A percentile compares a stretch with the other conserved stretches of the same genome.
phyloP scores from a whole-genome alignment of 2,113 vertebrate species.

The Stictonetta naevosa region DNA sequence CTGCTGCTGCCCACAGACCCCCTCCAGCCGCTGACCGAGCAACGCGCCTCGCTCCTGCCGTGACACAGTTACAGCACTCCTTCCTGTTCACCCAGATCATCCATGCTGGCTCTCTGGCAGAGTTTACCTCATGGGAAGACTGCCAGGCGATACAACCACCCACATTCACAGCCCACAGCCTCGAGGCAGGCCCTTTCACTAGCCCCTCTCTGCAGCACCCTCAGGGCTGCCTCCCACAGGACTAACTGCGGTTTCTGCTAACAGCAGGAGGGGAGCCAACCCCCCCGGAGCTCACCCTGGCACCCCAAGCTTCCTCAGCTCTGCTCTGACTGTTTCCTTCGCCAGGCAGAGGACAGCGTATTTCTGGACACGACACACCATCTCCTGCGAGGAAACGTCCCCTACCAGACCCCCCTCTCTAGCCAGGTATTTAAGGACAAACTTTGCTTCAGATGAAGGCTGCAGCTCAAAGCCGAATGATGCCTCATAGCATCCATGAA shows the following conservation, averaged over 20 bases:
- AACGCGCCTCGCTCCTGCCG: fast-evolving
- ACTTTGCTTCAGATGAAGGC: neutral
- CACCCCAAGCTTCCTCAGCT: neutral
- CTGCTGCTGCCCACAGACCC: fast-evolving
- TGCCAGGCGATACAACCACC: neutral
- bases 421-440: neutral
- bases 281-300: neutral
- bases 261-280: neutral
- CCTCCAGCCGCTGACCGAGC: neutral
- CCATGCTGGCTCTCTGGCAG: fast-evolving
- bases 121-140: neutral
- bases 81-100: fast-evolving
- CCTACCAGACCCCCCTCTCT: fast-evolving
- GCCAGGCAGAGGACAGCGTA: neutral
- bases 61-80: fast-evolving
- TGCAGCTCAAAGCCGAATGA: neutral
- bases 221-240: neutral
- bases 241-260: neutral
- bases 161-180: neutral
- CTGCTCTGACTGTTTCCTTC: neutral
- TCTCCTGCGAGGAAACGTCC: neutral
- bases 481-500: fast-evolving
- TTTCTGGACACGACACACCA: neutral
- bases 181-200: neutral
- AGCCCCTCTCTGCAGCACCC: neutral